Evolutionary conservation across 2,797 vertebrate genomes (phyloP), one percentile per base, ranked within the genome.

Genomic region (Sarcoramphus papa): DNA sequence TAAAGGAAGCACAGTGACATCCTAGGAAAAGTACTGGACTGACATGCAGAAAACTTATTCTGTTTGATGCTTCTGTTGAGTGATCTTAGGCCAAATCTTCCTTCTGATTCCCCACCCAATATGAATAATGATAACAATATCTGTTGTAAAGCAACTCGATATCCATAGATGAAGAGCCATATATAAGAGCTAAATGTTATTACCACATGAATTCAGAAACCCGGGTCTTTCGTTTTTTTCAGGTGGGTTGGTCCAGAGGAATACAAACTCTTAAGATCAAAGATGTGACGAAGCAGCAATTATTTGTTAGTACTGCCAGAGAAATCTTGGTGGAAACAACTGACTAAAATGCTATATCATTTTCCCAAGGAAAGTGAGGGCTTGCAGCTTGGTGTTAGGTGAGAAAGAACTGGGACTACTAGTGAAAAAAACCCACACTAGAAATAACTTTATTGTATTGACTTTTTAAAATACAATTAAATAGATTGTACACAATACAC

Each of bases 391-490:
- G 56, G 4, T 78, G 9, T 35, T 64, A 62, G 25, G 23, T 74
- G 47, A 48, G 35, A 76, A 80, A 60, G 27, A 93, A 90, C 22
- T n/a, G 14, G 31, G 17, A 69, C 18, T 62, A 72, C 10, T 35
- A 37, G 8, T 48, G 20, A 25, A 94, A 57, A 45, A 70, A 23
- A 0, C 9, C 10, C 2, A 19, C 60, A 85, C 14, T 33, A 65
- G 45, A 84, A 78, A 85, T 59, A 50, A 20, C 5, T 93, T 97
- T 59, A 92, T 75, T 95, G 80, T 80, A 92, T 10, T 19, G 10
- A 85, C 48, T 67, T 77, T 95, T 68, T 81, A 6, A 56, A 82
- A 97, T 70, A 90, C 27, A 95, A 30, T 59, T 82, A 90, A 84
- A 90, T 88, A 67, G 11, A 90, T 51, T 73, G 37, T 24, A 92